Evolutionary conservation across 2,797 vertebrate genomes (phyloP), one percentile per base, ranked within the genome.

Genomic region (Tokudaia muenninki): DNA sequence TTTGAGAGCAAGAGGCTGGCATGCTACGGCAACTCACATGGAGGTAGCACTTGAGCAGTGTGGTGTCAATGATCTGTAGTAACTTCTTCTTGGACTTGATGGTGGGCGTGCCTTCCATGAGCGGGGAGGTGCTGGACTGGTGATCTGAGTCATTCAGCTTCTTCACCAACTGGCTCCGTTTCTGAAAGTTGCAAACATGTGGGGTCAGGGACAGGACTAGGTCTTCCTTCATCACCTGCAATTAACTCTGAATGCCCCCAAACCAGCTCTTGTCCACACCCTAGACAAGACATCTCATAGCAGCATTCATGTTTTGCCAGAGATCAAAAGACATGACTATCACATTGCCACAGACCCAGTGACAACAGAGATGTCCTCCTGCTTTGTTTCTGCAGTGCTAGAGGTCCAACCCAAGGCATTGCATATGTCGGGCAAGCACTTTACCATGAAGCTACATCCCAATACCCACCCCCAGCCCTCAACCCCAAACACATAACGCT

Each of bases 21-120:
- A 31, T 10, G 13, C 41, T 47, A 4, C 70, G 24, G n/a, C 91
- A 86, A 98, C 99, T 99, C 98, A 99, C 99, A 1, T 99, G 99
- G 89, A 99, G 99, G 98, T 99, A 99, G 98, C 99, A 99, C 88
- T 99, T 99, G 8, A 99, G 99, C 97, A 99, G 98, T 0, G 99
- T 99, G 90, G 99, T 99, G 95, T 99, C 99, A 14, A 99, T 99
- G 97, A 99, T 99, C 98, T 99, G 99, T 75, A 99, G 98, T 87
- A 99, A 99, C 87, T 99, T 99, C 98, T 99, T 99, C 98, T 99
- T 99, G 93, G 99, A 99, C 96, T 99, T 99, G 94, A 99, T 99
- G 0, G 99, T 99, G 16, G 99, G 99, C 0, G 99, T 99, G 79
- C 99, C 99, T 95, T 99, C 99, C 99, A 99, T 99, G 91, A 99